Evolutionary conservation across 2,113 vertebrate genomes (phyloP).

Genomic region (Plecturocebus donacophilus): DNA sequence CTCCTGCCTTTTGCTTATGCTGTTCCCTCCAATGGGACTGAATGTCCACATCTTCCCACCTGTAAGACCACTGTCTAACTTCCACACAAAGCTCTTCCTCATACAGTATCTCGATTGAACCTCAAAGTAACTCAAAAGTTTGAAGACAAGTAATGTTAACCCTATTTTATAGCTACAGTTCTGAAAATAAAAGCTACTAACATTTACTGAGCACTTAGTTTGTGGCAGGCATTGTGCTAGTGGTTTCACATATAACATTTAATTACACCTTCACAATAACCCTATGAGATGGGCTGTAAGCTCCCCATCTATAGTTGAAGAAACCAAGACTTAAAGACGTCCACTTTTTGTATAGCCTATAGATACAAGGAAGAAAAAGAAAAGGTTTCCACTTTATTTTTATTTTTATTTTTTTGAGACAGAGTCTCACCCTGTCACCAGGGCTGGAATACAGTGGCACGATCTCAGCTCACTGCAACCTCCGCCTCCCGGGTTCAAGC

Average conservation of each 20-base stretch:
- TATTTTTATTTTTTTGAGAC: no score
- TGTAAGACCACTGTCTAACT: neutral
- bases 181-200: neutral
- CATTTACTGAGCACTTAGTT: neutral
- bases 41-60: neutral
- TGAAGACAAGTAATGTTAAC: conserved; percentile 30
- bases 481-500: no score
- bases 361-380: no score
- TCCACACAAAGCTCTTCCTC: neutral
- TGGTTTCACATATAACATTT: neutral
- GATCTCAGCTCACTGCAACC: no score
- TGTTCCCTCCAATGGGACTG: neutral
- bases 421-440: no score
- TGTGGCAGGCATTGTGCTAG: neutral
- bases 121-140: neutral
- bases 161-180: neutral
- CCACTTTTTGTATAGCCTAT: neutral
- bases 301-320: neutral
- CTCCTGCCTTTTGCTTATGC: neutral
- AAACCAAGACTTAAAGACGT: neutral
- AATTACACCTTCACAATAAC: neutral
- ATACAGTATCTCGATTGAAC: neutral
- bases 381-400: no score
- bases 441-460: no score
- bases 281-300: neutral